Conservation (phyloP, 2,113 vertebrate species). For the Hepsetus odoe region DNA sequence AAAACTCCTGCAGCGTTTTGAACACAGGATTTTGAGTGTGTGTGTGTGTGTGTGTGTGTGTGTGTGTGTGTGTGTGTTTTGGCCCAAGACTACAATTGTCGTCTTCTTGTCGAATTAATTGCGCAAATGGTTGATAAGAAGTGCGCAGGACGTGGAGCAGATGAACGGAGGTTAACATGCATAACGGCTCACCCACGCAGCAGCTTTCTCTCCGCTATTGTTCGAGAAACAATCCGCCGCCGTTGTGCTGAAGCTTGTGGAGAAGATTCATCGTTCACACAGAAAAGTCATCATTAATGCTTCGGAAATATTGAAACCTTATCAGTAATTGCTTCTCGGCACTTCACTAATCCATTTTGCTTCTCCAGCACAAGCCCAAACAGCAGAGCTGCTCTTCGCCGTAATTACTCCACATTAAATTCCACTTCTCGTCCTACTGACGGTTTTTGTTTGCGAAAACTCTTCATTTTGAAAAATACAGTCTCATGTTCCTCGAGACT, state of each 20-base stretch:
- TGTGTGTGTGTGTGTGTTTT: not conserved
- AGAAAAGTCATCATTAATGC: constrained; percentile 6
- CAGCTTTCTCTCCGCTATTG: constrained; percentile 7
- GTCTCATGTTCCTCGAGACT: too few relatives aligned
- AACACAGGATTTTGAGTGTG: not conserved
- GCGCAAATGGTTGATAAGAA: constrained; percentile 35
- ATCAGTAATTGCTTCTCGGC: constrained; percentile 49
- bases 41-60: not conserved
- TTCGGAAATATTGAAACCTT: constrained; percentile 24
- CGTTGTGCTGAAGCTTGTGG: not conserved
- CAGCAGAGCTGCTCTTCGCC: constrained; percentile 24
- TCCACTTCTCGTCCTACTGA: constrained; percentile 17
- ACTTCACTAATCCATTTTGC: constrained; percentile 28
- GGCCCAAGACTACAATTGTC: not conserved
- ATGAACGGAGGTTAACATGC: not conserved
- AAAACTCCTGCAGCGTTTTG: constrained; percentile 11
- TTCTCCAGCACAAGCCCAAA: constrained; percentile 12
- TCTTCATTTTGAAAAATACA: too few relatives aligned
- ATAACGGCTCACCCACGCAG: not conserved
- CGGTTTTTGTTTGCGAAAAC: too few relatives aligned
- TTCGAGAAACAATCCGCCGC: not conserved
- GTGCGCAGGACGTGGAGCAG: not conserved
- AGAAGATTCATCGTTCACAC: not conserved
- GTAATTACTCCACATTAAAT: constrained; percentile 21
- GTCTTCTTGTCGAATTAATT: constrained; percentile 36